Base-by-base conservation (phyloP, 1,140 invertebrate species). In the Pissodes strobi region DNA sequence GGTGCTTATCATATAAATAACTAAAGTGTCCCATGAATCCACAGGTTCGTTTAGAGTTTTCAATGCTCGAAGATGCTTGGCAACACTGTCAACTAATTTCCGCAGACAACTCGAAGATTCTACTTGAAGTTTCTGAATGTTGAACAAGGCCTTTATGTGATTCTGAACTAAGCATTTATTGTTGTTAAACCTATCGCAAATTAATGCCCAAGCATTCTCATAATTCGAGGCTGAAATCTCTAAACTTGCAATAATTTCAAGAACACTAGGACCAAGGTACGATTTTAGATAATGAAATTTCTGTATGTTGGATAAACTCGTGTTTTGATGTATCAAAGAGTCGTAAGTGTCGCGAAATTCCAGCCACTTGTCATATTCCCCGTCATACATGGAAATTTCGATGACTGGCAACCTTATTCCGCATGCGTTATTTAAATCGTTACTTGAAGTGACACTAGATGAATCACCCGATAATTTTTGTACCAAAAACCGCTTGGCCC, bases 131-230 rank as follows among this genome's bases (percentile, higher is more conserved):
- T 19, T 12, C 23, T 63, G 41, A 12, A 68, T 19, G 30, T 64
- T 52, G 45, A 75, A 69, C 8, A 74, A 38, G 22, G 66, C 51
- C n/a, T 68, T 62, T 15, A 78, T 39, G 45, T 72, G 68, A 45
- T 68, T 70, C 15, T 73, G 59, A 6, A 73, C 39, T 2, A 76
- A 62, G 9, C 75, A 53, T 4, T 68, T 22, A 15, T 55, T 60
- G 25, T 76, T 75, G 34, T 74, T 57, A 39, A 70, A 76, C 1
- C 72, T 60, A n/a, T 72, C 56, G 12, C 57, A n/a, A 4, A 78
- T 27, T 8, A 71, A 38, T 5, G 67, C 55, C 74, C 71, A 76
- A 9, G 74, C 72, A 13, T 70, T 48, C 0, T 49, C n/a, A 66
- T 73, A 79, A 69, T 77, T 76, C 6, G 38, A 22, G 1, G 62